Conservation (phyloP, 1,140 invertebrate genomes). For the Caenorhabditis tropicalis region DNA sequence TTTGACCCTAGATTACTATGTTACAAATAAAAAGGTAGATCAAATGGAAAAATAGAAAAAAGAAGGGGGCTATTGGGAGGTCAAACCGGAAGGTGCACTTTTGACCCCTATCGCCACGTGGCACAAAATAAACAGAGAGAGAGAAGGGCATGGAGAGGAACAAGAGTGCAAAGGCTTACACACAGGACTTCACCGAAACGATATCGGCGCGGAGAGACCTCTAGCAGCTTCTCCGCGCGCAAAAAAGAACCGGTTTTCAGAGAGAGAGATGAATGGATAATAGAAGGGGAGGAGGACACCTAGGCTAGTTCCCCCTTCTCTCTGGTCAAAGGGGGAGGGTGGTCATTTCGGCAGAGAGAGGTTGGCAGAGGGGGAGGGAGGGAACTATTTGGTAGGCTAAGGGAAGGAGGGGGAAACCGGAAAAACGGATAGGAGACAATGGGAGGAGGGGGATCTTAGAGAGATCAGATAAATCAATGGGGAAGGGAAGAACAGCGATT, state of each 20-base stretch:
- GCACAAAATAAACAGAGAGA: neutral
- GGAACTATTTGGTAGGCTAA: neutral
- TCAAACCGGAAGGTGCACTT: neutral
- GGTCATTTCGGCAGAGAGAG: neutral
- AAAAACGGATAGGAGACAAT: neutral
- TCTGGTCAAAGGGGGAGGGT: neutral
- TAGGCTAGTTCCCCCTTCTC: neutral
- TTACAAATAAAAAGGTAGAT: too few relatives aligned
- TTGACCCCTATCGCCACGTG: constrained; percentile 3
- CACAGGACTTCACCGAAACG: neutral
- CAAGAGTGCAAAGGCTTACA: constrained; percentile 25
- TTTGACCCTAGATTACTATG: too few relatives aligned
- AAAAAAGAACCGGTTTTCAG: neutral
- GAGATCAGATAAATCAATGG: too few relatives aligned
- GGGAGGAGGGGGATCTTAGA: too few relatives aligned
- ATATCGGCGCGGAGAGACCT: neutral
- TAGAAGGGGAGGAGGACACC: constrained; percentile 10
- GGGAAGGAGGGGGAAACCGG: neutral
- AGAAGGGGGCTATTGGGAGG: too few relatives aligned
- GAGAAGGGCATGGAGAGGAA: neutral
- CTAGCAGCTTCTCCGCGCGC: neutral
- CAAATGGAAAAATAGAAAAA: too few relatives aligned
- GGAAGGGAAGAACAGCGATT: too few relatives aligned
- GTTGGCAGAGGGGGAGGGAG: neutral
- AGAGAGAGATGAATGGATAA: neutral